A percentile compares a stretch with the other conserved stretches of the same genome.
Conservation (phyloP, 2,888 invertebrate species). For the Nemoura dubitans region DNA sequence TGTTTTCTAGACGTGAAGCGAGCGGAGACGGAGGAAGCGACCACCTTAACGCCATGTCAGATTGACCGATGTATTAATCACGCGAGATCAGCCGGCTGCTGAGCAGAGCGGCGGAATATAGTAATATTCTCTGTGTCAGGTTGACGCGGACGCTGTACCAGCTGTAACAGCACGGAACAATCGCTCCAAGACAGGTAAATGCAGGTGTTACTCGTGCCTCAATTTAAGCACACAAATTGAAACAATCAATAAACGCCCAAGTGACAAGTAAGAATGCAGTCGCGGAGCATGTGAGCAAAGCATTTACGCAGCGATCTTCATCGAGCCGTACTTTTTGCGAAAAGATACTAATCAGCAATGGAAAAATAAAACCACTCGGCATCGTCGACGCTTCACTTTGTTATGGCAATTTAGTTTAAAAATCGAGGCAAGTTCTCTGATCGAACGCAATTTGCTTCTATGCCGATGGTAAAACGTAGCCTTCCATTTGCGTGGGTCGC, state of each 20-base stretch:
- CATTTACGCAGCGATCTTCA: neutral
- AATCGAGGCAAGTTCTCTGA: slow-evolving; percentile 1
- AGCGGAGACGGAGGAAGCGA: neutral
- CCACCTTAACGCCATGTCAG: neutral
- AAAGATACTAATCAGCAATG: no score
- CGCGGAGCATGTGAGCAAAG: neutral
- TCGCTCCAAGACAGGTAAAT: no score
- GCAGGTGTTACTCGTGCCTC: no score
- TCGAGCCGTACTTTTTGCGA: neutral
- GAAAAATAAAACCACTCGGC: no score
- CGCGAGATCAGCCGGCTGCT: neutral
- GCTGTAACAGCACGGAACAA: no score
- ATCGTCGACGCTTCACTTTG: neutral
- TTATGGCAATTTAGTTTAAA: neutral
- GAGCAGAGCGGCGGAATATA: neutral
- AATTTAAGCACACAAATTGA: no score
- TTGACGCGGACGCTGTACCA: no score
- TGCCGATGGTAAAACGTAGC: neutral
- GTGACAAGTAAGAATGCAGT: neutral
- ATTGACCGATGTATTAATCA: slow-evolving; percentile 7
- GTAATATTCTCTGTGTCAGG: neutral
- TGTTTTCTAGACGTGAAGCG: neutral
- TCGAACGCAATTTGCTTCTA: slow-evolving; percentile 10
- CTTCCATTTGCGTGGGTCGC: neutral
- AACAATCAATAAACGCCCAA: neutral